Evolutionary conservation across 2,888 invertebrate genomes (phyloP).

Genomic region (Sclerodermus sp.): DNA sequence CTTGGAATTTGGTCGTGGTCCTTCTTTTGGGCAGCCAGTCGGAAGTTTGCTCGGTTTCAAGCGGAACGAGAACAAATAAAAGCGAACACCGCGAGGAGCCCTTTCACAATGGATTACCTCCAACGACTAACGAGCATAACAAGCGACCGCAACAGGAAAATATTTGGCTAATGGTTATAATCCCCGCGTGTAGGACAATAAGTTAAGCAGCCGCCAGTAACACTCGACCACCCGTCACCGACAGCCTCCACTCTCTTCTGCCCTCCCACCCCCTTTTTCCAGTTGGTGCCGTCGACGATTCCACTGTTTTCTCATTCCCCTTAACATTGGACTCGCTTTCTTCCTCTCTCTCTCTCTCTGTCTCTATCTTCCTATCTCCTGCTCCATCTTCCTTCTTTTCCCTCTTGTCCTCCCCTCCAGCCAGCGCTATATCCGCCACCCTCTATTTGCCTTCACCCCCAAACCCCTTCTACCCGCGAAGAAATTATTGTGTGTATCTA

Average conservation of each 20-base stretch:
- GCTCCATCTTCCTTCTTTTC: not conserved
- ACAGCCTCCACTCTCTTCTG: conserved; percentile 21
- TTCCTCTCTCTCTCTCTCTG: conserved; percentile 13
- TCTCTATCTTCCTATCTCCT: conserved; percentile 4
- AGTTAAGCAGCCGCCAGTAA: conserved; percentile 48
- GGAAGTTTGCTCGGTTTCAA: not conserved
- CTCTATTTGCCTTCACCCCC: too few relatives aligned
- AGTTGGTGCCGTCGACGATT: conserved; percentile 1
- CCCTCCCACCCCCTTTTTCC: conserved; percentile 9
- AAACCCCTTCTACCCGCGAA: too few relatives aligned
- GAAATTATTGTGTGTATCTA: too few relatives aligned
- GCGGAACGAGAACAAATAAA: conserved; percentile 32
- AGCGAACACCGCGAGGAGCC: conserved; percentile 18
- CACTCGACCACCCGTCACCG: conserved; percentile 46
- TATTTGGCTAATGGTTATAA: conserved; percentile 48
- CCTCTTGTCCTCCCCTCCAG: conserved; percentile 8
- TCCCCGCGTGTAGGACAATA: conserved; percentile 47
- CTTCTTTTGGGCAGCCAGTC: too few relatives aligned
- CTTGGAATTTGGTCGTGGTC: too few relatives aligned
- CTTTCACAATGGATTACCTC: conserved; percentile 37
- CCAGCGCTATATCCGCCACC: not conserved
- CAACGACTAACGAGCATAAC: conserved; percentile 45
- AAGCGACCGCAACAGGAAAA: conserved; percentile 42
- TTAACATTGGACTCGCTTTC: conserved; percentile 5
- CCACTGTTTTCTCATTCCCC: conserved; percentile 3